Evolutionary conservation across 2,888 invertebrate species (phyloP).

Genomic region (Drosophila recens): DNA sequence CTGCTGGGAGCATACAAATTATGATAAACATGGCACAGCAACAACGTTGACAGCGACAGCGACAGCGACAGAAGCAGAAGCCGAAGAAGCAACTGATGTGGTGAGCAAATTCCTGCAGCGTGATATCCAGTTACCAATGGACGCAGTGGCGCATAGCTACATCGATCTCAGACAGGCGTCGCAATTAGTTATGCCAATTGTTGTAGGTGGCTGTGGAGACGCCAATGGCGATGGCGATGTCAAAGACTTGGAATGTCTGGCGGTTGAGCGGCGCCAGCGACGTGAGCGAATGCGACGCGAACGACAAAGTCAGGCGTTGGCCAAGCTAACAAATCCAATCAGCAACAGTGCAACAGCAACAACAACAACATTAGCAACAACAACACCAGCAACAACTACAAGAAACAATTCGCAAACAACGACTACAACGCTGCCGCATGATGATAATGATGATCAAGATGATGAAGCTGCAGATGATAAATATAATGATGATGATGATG

Average conservation of each 20-base stretch:
- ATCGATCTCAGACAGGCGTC: slow-evolving; percentile 69
- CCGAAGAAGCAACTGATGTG: slow-evolving; percentile 35
- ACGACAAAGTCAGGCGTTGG: slow-evolving; percentile 65
- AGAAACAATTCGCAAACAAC: slow-evolving; percentile 76
- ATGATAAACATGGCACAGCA: slow-evolving; percentile 73
- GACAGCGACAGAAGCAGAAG: slow-evolving; percentile 18
- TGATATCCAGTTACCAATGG: slow-evolving; percentile 58
- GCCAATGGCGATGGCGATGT: neutral
- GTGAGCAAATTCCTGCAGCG: slow-evolving; percentile 65
- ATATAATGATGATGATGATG: slow-evolving; percentile 13
- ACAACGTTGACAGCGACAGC: slow-evolving; percentile 54
- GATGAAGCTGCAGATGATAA: slow-evolving; percentile 29
- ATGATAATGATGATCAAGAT: slow-evolving; percentile 59
- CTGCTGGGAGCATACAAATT: slow-evolving; percentile 66
- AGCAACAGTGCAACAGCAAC: slow-evolving; percentile 44
- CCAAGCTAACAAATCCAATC: slow-evolving; percentile 61
- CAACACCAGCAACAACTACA: slow-evolving; percentile 13
- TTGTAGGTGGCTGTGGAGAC: slow-evolving; percentile 50
- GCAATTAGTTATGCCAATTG: slow-evolving; percentile 82
- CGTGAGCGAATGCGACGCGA: slow-evolving; percentile 69
- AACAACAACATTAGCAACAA: slow-evolving; percentile 22
- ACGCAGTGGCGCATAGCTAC: slow-evolving; percentile 48
- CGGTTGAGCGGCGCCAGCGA: slow-evolving; percentile 59
- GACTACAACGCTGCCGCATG: slow-evolving; percentile 62
- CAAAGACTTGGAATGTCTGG: slow-evolving; percentile 48